Evolutionary conservation across 2,113 vertebrate genomes (phyloP).

Genomic region (Dicentrarchus labrax): DNA sequence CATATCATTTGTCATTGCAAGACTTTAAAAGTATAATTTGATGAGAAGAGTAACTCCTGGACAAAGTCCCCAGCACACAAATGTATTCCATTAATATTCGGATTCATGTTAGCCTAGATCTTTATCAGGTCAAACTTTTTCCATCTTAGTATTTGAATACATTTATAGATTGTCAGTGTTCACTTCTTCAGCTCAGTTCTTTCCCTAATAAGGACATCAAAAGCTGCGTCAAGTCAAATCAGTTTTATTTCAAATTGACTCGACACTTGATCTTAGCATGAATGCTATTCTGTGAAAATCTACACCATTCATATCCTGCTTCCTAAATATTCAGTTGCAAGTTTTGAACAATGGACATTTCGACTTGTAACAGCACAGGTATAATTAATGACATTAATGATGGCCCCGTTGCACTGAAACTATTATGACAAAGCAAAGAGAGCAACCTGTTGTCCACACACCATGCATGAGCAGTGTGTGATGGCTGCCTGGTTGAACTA

Average conservation of each 20-base stretch:
- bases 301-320: neutral
- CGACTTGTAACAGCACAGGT: neutral
- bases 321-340: too few relatives aligned
- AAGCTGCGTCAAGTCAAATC: neutral
- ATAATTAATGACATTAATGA: neutral
- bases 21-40: neutral
- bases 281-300: neutral
- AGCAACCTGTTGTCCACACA: too few relatives aligned
- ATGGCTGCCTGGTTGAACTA: too few relatives aligned
- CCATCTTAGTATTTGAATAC: neutral
- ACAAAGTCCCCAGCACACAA: neutral
- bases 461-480: too few relatives aligned
- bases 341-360: neutral
- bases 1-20: neutral
- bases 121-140: neutral
- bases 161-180: neutral
- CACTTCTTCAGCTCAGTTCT: neutral
- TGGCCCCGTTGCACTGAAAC: too few relatives aligned
- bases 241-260: neutral
- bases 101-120: neutral
- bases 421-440: too few relatives aligned
- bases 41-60: neutral
- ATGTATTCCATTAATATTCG: slow-evolving; percentile 13
- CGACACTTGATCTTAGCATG: neutral
- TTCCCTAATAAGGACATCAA: neutral